phyloP scores from a whole-genome alignment of 2,888 invertebrate species.

The Acrobasis repandana region DNA sequence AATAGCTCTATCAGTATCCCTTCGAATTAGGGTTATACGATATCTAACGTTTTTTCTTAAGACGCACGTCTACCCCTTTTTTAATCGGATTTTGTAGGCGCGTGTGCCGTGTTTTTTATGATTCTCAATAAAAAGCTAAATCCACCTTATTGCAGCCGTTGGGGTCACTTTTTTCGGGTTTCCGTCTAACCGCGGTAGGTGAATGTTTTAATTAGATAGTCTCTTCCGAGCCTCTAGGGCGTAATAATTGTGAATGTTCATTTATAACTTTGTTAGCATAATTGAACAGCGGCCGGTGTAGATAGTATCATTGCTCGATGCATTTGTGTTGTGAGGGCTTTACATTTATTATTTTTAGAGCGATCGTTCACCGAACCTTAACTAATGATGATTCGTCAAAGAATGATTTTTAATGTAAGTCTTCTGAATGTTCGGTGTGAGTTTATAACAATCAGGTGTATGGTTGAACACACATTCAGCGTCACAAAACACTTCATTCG shows the following conservation, averaged over 20 bases:
- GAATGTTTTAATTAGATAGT: constrained; percentile 76
- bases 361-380: constrained; percentile 28
- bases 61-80: constrained; percentile 77
- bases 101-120: constrained; percentile 71
- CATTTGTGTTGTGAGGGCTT: constrained; percentile 30
- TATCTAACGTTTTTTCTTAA: constrained; percentile 59
- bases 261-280: constrained; percentile 69
- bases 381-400: constrained; percentile 26
- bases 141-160: constrained; percentile 78
- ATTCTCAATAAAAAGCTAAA: constrained; percentile 65
- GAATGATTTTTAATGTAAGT: neutral
- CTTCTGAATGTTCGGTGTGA: neutral
- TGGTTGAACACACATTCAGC: neutral
- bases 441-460: neutral
- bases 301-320: constrained; percentile 49
- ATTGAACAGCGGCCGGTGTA: constrained; percentile 56
- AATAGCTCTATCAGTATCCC: constrained; percentile 79
- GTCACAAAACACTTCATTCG: neutral
- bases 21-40: constrained; percentile 75
- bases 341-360: constrained; percentile 24
- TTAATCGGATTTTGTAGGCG: constrained; percentile 77
- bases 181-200: constrained; percentile 64
- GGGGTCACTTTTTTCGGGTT: constrained; percentile 68
- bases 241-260: constrained; percentile 60
- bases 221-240: constrained; percentile 42